Conservation (phyloP, 2,113 vertebrate species). For the Actinemys pallida region DNA sequence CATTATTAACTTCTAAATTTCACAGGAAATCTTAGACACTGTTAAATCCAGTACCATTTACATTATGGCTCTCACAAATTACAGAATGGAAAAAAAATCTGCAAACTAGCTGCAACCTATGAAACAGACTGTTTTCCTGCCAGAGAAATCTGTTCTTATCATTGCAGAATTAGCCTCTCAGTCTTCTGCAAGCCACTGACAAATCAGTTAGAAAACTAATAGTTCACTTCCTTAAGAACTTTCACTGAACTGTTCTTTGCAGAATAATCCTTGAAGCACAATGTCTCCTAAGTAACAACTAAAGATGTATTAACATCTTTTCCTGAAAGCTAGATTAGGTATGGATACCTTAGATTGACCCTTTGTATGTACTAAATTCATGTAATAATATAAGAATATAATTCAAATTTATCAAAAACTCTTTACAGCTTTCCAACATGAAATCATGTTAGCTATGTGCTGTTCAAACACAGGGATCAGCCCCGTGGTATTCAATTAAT, state of each 20-base stretch:
- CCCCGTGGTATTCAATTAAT: not conserved
- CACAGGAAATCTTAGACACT: not conserved
- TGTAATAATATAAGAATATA: not conserved
- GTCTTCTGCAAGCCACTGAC: not conserved
- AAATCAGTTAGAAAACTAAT: not conserved
- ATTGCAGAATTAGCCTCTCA: not conserved
- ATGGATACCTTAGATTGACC: not conserved
- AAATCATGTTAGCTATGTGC: not conserved
- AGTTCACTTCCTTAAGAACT: not conserved
- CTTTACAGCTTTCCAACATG: not conserved
- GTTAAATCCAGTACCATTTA: not conserved
- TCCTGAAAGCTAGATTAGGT: not conserved
- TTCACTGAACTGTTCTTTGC: not conserved
- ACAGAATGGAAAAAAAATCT: not conserved
- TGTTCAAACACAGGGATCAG: not conserved
- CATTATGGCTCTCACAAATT: not conserved
- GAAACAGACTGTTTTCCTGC: not conserved
- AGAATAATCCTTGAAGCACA: not conserved
- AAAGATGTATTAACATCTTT: not conserved
- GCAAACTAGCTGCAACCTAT: not conserved
- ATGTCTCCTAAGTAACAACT: not conserved
- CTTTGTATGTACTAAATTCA: not conserved
- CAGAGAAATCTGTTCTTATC: not conserved
- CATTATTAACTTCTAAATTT: not conserved
- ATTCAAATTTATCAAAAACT: not conserved